phyloP scores from a whole-genome alignment of 2,113 vertebrate species.

The Ancistrus triradiatus region DNA sequence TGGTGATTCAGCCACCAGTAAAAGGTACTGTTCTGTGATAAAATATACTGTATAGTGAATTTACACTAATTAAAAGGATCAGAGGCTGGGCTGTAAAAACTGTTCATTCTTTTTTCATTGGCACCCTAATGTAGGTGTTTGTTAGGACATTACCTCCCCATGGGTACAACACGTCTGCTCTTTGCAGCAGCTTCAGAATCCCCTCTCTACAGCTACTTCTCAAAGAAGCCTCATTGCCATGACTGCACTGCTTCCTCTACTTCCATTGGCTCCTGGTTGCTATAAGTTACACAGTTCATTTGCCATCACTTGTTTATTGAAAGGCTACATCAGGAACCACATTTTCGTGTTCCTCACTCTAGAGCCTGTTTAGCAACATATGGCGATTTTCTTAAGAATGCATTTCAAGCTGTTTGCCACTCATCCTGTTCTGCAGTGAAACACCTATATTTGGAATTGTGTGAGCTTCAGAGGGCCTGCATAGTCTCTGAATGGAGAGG shows the following conservation, averaged over 20 bases:
- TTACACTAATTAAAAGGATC: too few species aligned
- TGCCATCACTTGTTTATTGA: constrained; percentile 53
- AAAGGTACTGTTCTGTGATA: too few species aligned
- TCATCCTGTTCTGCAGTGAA: neutral
- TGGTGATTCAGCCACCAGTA: too few species aligned
- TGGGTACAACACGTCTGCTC: constrained; percentile 30
- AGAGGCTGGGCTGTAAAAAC: too few species aligned
- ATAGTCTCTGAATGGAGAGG: too few species aligned
- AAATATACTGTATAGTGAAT: too few species aligned
- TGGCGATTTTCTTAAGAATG: too few species aligned
- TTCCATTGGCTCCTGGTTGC: constrained; percentile 82
- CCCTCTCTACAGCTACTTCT: constrained; percentile 50
- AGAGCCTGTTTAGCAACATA: too few species aligned
- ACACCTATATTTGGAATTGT: constrained; percentile 16
- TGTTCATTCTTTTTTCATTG: too few species aligned
- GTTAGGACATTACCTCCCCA: constrained; percentile 23
- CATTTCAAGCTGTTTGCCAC: neutral
- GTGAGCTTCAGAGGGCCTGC: too few species aligned
- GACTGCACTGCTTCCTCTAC: constrained; percentile 66
- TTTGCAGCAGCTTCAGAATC: constrained; percentile 4
- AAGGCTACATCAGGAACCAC: constrained; percentile 47
- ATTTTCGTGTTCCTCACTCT: constrained; percentile 20
- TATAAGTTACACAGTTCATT: constrained; percentile 72
- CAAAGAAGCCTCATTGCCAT: constrained; percentile 73
- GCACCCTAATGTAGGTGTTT: too few species aligned